Evolutionary conservation across 2,888 invertebrate species (phyloP), one percentile per base, ranked within the genome.

Genomic region (Fragum whitleyi): DNA sequence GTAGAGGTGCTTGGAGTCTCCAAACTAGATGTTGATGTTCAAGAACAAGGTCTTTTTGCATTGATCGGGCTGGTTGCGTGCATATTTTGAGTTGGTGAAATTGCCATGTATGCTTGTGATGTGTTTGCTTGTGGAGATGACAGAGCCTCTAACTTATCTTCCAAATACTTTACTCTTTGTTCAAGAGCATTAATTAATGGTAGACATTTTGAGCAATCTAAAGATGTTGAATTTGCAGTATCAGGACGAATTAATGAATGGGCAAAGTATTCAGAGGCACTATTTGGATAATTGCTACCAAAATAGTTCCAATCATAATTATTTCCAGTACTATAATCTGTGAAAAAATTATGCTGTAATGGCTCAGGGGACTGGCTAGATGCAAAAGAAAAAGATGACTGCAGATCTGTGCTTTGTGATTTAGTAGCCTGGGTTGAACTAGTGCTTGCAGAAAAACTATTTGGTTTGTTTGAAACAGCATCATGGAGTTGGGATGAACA

Each of bases 231-330:
- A n/a, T n/a, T n/a, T n/a, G 51, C 5, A 51, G 21, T 21, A 7
- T 51, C 51, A 21, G 5, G 21, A 14, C n/a, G 2, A 6, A 36
- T 6, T 5, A 51, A 51, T 7, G 51, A 51, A 51, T 14, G 19
- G 16, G 51, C 51, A 51, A 51, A 51, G 51, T 51, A 51, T 51
- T 51, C 51, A 51, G 51, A 51, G 51, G 51, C 51, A 51, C 51
- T 51, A 51, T 51, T 51, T 5, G 51, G 19, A 21, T 51, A 51
- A 51, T 14, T 51, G 21, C 51, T 51, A 51, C 51, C 51, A 51
- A 51, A 51, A 51, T 51, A 51, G 51, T 51, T 51, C 51, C 51
- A 51, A 16, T 51, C 51, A 51, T 51, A 51, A 21, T n/a, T 51
- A 14, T 51, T 51, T 16, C 19, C 51, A n/a, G 5, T n/a, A 3